Evolutionary conservation across 2,888 invertebrate species (phyloP).

Genomic region (Coleophora flavipennella): DNA sequence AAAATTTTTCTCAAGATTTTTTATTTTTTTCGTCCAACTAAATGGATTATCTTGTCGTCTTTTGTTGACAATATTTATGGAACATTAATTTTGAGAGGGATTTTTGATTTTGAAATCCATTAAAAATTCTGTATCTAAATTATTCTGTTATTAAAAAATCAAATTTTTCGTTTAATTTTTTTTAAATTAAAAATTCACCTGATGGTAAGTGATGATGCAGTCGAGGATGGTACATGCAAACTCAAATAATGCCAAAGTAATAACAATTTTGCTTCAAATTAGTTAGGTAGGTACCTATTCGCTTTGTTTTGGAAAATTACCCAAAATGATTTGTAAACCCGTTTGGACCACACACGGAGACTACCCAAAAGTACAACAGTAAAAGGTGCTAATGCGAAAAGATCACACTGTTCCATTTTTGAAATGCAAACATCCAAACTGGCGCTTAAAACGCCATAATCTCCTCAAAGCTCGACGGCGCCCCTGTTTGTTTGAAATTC

Average conservation of each 20-base stretch:
- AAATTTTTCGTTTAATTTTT: too few relatives aligned
- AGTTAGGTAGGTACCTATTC: too few relatives aligned
- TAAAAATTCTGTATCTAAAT: slow-evolving; percentile 4
- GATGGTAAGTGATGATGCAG: too few relatives aligned
- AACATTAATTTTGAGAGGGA: slow-evolving; percentile 1
- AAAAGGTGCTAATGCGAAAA: slow-evolving; percentile 68
- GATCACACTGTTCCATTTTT: slow-evolving; percentile 57
- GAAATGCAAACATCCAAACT: slow-evolving; percentile 50
- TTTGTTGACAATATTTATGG: slow-evolving; percentile 25
- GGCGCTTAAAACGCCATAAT: slow-evolving; percentile 58
- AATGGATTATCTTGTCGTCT: slow-evolving; percentile 24
- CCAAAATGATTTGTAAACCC: slow-evolving; percentile 6
- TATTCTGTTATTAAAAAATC: too few relatives aligned
- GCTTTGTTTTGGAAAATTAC: slow-evolving; percentile 1
- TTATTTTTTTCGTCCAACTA: slow-evolving; percentile 1
- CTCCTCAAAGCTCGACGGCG: slow-evolving; percentile 50
- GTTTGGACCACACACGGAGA: slow-evolving; percentile 57
- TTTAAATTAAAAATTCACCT: too few relatives aligned
- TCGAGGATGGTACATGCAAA: too few relatives aligned
- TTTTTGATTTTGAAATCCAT: neutral
- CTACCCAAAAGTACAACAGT: slow-evolving; percentile 54
- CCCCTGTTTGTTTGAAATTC: slow-evolving; percentile 43
- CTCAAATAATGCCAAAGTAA: too few relatives aligned
- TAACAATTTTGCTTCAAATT: too few relatives aligned
- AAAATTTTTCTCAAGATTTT: slow-evolving; percentile 20